Conservation (phyloP, 2,888 invertebrate species). For the Calameuta pallipes region DNA sequence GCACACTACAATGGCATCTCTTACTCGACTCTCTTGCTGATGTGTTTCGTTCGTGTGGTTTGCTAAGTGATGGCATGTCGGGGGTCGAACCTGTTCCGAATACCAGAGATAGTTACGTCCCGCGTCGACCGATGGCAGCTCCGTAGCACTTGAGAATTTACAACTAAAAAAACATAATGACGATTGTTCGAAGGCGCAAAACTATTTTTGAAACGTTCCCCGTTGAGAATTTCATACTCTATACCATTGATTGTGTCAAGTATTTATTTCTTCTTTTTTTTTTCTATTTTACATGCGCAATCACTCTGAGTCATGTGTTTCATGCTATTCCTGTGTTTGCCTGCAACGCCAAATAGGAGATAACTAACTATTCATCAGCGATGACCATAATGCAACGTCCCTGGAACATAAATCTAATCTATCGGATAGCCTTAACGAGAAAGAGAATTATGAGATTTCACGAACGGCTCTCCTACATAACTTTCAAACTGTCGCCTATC, state of each 20-base stretch:
- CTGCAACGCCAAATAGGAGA: not conserved
- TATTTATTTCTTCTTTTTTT: not conserved
- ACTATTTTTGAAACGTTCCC: not conserved
- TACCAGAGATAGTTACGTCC: constrained; percentile 33
- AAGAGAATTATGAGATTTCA: not conserved
- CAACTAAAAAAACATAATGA: not conserved
- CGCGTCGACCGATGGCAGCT: constrained; percentile 30
- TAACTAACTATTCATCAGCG: not conserved
- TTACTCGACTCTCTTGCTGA: constrained; percentile 20
- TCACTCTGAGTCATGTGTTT: not conserved
- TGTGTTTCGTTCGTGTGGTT: constrained; percentile 23
- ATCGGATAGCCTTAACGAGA: not conserved
- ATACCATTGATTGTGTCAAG: not conserved
- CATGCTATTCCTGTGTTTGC: not conserved
- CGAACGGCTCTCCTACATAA: not conserved
- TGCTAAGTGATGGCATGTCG: constrained; percentile 47
- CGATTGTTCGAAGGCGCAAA: not conserved
- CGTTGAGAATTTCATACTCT: not conserved
- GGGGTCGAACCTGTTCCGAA: constrained; percentile 58
- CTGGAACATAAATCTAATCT: not conserved
- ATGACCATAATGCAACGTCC: not conserved
- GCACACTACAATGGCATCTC: constrained; percentile 34
- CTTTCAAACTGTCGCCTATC: not conserved
- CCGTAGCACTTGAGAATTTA: constrained; percentile 10
- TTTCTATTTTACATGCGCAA: not conserved